Base-by-base conservation (phyloP, 2,113 vertebrate species). In the Macaca nemestrina region DNA sequence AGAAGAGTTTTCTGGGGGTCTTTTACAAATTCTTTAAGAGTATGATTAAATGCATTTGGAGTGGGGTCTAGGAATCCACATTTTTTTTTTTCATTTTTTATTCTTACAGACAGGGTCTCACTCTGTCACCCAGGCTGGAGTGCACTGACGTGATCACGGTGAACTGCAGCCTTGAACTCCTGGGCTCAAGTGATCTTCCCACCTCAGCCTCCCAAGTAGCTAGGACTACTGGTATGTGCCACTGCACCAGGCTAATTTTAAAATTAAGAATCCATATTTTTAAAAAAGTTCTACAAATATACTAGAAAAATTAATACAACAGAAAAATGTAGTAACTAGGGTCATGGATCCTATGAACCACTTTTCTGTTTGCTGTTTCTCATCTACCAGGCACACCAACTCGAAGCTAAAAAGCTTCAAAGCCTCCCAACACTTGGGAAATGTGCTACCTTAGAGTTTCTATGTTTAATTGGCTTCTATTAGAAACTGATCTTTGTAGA, bases 401-500 rank as follows among this genome's bases (percentile, higher is more conserved):
- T 88, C 14, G 3, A 70, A 30, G 40, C 17, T 81, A 50, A 81
- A 75, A 78, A 32, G 43, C 75, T 50, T 25, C n/a, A 23, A 40
- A 75, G 40, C 20, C 55, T n/a, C 17, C 55, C 27, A 92, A 75
- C 52, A 70, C 78, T 22, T 40, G 25, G n/a, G 27, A 94, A 90
- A 68, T 25, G 25, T 18, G 12, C 87, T 40, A 85, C 35, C 48
- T 89, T 70, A n/a, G 91, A 88, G 43, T 16, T 88, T 18, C 61
- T 88, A 88, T 16, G 8, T 85, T 88, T 88, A 23, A 70, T 25
- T 23, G 48, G 61, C 25, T 75, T 67, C 45, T 40, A 67, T 59
- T 79, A 79, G 59, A 75, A 95, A 94, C 64, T 25, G 18, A 83
- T 45, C 59, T 86, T 67, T 94, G n/a, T 32, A 16, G 57, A 95